Evolutionary conservation across 2,113 vertebrate species (phyloP).

Genomic region (Gambusia affinis): DNA sequence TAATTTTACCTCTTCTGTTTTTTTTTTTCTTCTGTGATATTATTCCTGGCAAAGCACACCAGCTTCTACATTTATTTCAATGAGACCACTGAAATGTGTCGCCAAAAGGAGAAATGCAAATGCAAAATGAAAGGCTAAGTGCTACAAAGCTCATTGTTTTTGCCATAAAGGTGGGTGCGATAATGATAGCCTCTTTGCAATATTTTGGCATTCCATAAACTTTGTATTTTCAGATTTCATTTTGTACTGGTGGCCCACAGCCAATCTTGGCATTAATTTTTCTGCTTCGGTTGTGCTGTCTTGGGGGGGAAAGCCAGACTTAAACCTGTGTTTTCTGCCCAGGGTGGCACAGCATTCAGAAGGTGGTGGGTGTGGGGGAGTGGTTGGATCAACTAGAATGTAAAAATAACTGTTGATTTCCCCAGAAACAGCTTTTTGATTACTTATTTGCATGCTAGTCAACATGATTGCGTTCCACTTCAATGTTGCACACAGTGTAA

Average conservation of each 20-base stretch:
- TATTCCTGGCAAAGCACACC: not conserved
- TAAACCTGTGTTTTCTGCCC: not conserved
- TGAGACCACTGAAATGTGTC: constrained; percentile 17
- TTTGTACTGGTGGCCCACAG: constrained; percentile 10
- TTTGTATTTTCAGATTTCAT: constrained; percentile 22
- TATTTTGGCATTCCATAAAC: constrained; percentile 19
- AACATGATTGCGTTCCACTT: not conserved
- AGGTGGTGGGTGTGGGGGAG: no score
- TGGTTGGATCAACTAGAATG: not conserved
- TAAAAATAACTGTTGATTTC: not conserved
- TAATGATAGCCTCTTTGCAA: not conserved
- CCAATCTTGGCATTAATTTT: not conserved
- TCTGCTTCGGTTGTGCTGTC: not conserved
- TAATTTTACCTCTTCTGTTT: constrained; percentile 38
- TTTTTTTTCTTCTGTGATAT: constrained; percentile 21
- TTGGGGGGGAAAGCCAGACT: not conserved
- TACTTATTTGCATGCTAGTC: not conserved
- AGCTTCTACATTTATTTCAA: constrained; percentile 37
- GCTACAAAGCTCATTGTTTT: not conserved
- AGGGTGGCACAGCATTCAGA: not conserved
- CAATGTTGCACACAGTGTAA: not conserved
- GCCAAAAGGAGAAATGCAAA: not conserved
- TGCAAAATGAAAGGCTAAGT: constrained; percentile 5
- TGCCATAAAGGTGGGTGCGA: constrained; percentile 3
- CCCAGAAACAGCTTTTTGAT: no score